Evolutionary conservation across 2,888 invertebrate species (phyloP).

Genomic region (Trichacis sp.): DNA sequence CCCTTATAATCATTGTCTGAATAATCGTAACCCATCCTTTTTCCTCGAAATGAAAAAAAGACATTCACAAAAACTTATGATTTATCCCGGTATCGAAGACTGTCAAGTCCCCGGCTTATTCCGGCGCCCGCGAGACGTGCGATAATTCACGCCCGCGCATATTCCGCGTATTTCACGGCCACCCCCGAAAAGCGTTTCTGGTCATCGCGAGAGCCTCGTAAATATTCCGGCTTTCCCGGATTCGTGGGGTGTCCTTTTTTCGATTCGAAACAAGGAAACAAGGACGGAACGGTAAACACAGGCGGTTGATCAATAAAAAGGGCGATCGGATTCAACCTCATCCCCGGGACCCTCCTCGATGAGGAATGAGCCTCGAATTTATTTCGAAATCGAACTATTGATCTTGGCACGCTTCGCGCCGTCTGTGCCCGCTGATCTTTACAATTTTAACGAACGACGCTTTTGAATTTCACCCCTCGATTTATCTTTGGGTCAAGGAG

Average conservation of each 20-base stretch:
- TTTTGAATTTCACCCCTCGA: background rate
- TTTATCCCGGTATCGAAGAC: too few relatives aligned
- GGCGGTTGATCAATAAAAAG: conserved; percentile 58
- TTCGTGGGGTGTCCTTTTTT: conserved; percentile 31
- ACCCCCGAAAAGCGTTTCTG: too few relatives aligned
- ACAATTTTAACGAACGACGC: conserved; percentile 56
- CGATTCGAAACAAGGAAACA: conserved; percentile 31
- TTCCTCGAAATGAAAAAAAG: too few relatives aligned
- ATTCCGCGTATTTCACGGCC: too few relatives aligned
- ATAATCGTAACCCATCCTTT: too few relatives aligned
- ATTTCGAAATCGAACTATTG: conserved; percentile 66
- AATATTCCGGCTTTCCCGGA: conserved; percentile 39
- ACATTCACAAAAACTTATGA: too few relatives aligned
- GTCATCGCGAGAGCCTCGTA: conserved; percentile 37
- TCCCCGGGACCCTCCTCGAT: conserved; percentile 50
- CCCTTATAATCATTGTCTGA: too few relatives aligned
- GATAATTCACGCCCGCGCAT: too few relatives aligned
- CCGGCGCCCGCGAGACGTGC: too few relatives aligned
- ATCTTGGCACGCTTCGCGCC: conserved; percentile 58
- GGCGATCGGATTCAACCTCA: conserved; percentile 62
- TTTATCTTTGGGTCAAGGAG: conserved; percentile 17
- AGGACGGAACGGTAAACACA: conserved; percentile 43
- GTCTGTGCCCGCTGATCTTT: conserved; percentile 55
- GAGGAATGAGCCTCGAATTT: conserved; percentile 62
- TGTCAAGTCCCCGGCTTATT: too few relatives aligned